Conservation (phyloP, 2,888 invertebrate genomes). For the Drosophila buzzatii region DNA sequence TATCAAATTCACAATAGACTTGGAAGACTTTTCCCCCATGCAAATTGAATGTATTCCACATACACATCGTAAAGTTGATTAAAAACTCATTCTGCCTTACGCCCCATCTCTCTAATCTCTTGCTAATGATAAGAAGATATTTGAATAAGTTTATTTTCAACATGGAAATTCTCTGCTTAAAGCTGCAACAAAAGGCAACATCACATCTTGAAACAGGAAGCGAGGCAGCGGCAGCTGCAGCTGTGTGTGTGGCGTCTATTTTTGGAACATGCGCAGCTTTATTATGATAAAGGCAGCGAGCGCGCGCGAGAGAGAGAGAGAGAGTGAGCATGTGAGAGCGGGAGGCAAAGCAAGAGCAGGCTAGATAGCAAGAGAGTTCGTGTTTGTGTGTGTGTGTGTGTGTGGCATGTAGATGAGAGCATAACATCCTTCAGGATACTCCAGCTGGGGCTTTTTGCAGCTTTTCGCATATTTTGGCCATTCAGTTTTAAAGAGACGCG, state of each 20-base stretch:
- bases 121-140: constrained; percentile 9
- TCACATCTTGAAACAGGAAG: constrained; percentile 42
- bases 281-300: constrained; percentile 56
- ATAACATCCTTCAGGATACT: constrained; percentile 71
- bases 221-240: constrained; percentile 26
- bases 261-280: constrained; percentile 76
- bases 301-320: not conserved
- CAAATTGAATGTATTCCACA: not conserved
- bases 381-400: not conserved
- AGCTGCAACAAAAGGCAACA: constrained; percentile 41
- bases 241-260: constrained; percentile 51
- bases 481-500: constrained; percentile 75
- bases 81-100: not conserved
- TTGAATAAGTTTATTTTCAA: constrained; percentile 10
- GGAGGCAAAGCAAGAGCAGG: constrained; percentile 3
- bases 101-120: constrained; percentile 14
- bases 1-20: not conserved
- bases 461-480: constrained; percentile 57
- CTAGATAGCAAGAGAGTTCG: constrained; percentile 1
- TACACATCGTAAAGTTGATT: constrained; percentile 6
- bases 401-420: constrained; percentile 42
- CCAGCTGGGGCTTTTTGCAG: constrained; percentile 65
- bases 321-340: not conserved
- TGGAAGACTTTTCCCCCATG: not conserved
- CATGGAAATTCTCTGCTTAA: constrained; percentile 11